Evolutionary conservation across 2,797 vertebrate species (phyloP), one percentile per base, ranked within the genome.

Genomic region (Arnoldichthys spilopterus): DNA sequence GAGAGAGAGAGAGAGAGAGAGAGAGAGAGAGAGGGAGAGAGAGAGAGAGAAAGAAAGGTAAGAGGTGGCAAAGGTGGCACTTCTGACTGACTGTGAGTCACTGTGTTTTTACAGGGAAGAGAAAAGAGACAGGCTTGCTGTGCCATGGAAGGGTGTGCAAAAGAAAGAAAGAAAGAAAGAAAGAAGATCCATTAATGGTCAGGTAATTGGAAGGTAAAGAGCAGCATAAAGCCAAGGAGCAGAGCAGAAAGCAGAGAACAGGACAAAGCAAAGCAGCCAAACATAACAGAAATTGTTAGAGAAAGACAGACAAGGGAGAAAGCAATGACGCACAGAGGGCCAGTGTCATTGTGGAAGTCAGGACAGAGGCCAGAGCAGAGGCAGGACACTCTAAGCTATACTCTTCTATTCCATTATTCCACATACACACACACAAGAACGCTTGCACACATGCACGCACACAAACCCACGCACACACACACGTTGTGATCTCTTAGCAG

Each of bases 81-180:
- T 66, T 72, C 69, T 76, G 77, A 76, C 56, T 76, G 67, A 74
- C 82, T 81, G 76, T 67, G 72, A 76, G 76, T 82, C 56, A 56
- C 26, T 16, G 51, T 43, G 69, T 82, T 82, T 79, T 77, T 58
- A 67, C 40, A 24, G 6, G 43, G 32, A 63, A 15, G 49, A 53
- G 74, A 72, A 71, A 84, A 77, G 62, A 63, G 37, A 67, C n/a
- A 40, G 70, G 80, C 34, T 69, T 69, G 64, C 15, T 34, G 74
- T 73, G 69, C 49, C 18, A 72, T 47, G 24, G 28, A 58, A 54
- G 58, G 20, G 6, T 4, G 26, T 6, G 34, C 37, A 22, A 61
- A 56, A 20, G 20, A 70, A n/a, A 34, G 28, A 66, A 30, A 63
- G 45, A 72, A 7, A 30, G 62, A 49, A 61, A 75, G 56, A 37